Base-by-base conservation (phyloP, 2,113 vertebrate genomes). In the Bagarius yarrelli region DNA sequence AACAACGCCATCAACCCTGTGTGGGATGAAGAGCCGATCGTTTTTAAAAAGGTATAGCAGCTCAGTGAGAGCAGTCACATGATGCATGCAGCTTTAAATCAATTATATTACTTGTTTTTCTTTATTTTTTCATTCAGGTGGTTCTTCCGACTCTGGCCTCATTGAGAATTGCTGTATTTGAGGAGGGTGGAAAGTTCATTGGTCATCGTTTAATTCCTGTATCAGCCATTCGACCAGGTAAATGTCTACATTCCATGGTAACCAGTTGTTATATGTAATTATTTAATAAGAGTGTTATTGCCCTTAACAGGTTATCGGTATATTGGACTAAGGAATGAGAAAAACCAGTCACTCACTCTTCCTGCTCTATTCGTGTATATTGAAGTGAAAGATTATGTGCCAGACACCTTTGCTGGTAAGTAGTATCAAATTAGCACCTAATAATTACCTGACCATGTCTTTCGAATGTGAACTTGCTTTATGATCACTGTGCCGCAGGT, bases 171-270 rank as follows among this genome's bases (percentile, higher is more conserved):
- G 94, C 95, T 16, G 95, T 92, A 44, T 96, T 95, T 89, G 95
- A 96, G 85, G 95, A 96, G 91, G 95, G 95, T 86, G 95, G 95
- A 21, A 96, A 95, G 83, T 96, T 95, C 84, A 96, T 96, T 0
- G 95, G 95, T n/a, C 95, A 96, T 78, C 91, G 95, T 52, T 93
- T 96, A 88, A 88, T 96, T 78, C 95, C 95, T 1, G 95, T 96
- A n/a, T 94, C 94, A 81, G 95, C 95, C 52, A 94, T 96, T 83
- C 91, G 95, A 72, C 95, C 95, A 92, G 95, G 95, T 96, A 91
- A 82, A 76, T 27, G 15, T 23, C 53, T 52, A 18, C 34, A 63
- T 60, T 14, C 25, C 16, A 12, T 21, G 27, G 9, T 23, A 12
- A 76, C 66, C 52, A 0, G 27, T n/a, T n/a, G 12, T 55, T 57